A percentile compares a stretch with the other conserved stretches of the same genome.
These are phyloP conservation scores for Clupea harengus DNA, from an alignment of 2,113 vertebrate genomes.

Conservation along the genomic window DNA sequence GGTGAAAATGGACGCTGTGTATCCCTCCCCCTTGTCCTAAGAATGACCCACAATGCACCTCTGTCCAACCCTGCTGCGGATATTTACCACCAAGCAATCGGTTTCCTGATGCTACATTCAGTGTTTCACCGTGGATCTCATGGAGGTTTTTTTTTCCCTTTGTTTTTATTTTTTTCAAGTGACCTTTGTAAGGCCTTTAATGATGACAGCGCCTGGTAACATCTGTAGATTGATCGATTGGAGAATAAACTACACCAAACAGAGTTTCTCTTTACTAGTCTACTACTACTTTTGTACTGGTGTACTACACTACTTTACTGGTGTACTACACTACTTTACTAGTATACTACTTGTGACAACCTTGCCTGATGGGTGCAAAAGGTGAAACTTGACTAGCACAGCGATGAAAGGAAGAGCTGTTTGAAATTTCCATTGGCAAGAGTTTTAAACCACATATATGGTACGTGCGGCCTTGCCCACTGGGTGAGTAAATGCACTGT, in stretches of 20 bases:
- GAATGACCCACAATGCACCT: neutral
- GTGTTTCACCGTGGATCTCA: constrained; percentile 16
- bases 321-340: neutral
- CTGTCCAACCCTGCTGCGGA: neutral
- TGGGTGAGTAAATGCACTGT: no score
- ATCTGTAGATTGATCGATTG: constrained; percentile 61
- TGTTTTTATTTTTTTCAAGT: constrained; percentile 52
- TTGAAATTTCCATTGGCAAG: neutral
- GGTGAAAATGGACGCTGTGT: constrained; percentile 27
- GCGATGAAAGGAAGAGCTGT: neutral
- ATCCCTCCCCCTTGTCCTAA: neutral
- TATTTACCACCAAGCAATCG: neutral
- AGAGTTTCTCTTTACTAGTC: neutral
- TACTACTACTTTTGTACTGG: neutral
- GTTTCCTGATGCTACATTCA: neutral
- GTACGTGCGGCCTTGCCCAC: no score
- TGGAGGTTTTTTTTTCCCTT: constrained; percentile 41
- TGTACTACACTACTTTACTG: neutral
- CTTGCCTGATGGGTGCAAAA: no score
- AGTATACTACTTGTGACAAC: no score
- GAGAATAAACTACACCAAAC: constrained; percentile 64
- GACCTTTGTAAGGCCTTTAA: constrained; percentile 65
- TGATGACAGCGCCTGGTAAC: constrained; percentile 48
- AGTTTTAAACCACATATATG: neutral
- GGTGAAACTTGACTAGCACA: neutral